Evolutionary conservation across 1,140 invertebrate genomes (phyloP).

Genomic region (Pygmarrhopalites habei): DNA sequence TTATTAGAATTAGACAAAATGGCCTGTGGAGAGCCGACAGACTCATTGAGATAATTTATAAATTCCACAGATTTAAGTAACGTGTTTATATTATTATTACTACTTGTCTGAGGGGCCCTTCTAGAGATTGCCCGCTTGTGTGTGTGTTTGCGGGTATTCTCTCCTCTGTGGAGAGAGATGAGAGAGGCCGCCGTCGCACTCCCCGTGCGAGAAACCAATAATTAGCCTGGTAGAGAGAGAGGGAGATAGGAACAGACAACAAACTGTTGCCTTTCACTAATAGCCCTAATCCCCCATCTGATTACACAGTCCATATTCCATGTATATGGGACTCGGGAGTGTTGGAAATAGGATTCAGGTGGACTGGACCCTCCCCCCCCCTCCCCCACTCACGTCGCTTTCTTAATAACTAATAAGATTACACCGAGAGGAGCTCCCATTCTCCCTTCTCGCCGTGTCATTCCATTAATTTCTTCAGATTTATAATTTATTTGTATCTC

Average conservation of each 20-base stretch:
- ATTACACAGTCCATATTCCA: no score
- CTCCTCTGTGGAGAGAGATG: no score
- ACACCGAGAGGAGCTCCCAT: constrained; percentile 23
- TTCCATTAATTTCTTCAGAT: constrained; percentile 5
- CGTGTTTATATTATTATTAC: constrained; percentile 4
- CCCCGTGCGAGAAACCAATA: constrained; percentile 22
- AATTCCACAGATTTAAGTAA: constrained; percentile 5
- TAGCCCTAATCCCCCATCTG: no score
- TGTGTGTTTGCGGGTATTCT: constrained; percentile 10
- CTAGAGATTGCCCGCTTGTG: not conserved
- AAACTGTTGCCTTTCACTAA: no score
- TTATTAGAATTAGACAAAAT: constrained; percentile 10
- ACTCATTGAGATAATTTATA: constrained; percentile 15
- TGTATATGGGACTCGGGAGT: no score
- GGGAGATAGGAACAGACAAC: no score
- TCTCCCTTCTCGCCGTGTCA: constrained; percentile 8
- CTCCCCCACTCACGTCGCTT: constrained; percentile 24
- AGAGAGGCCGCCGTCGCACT: constrained; percentile 20
- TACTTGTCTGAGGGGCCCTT: no score
- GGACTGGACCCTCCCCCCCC: not conserved
- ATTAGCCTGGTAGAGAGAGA: constrained; percentile 11
- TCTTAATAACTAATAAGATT: constrained; percentile 30
- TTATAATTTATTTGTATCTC: constrained; percentile 13
- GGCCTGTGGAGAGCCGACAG: constrained; percentile 3
- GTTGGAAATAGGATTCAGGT: no score